Evolutionary conservation across 2,113 vertebrate genomes (phyloP), one percentile per base, ranked within the genome.

Genomic region (Urocolius indicus): DNA sequence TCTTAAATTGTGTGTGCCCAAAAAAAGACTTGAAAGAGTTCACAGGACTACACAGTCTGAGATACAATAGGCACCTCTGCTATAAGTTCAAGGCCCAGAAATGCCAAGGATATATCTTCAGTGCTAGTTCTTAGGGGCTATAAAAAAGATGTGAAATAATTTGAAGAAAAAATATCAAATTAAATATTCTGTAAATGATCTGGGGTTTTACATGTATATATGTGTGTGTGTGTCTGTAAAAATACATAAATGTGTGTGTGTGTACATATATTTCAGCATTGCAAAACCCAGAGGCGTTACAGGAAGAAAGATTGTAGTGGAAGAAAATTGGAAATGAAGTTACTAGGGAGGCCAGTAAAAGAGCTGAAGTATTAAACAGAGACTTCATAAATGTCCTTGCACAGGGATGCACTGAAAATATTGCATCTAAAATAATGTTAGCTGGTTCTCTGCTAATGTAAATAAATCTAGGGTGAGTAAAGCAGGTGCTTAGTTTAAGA

Each of bases 301-400:
- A 77, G 45, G 41, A 86, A 74, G 45, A 86, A 91, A 90, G 49
- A 78, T 8, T 92, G 65, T 75, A 9, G 43, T 81, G 16, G 41
- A 45, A 84, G 62, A 84, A 97, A 92, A 95, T 34, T 75, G 38
- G 61, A 92, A 92, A 93, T 80, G 3, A 77, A 92, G 71, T 78
- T 69, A 81, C 78, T 61, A 68, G 26, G 43, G 74, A 92, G 43
- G 57, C 81, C 19, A 78, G 57, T 78, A 90, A 89, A 81, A 72
- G 65, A 95, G 17, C 5, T 75, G 30, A 82, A 81, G 66, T 82
- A 91, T 93, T 90, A 95, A 96, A 87, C 74, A 49, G 24, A 45
- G 59, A 54, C 30, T 89, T 94, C 77, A 86, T 75, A 86, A 95
- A 88, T 73, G 63, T 83, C 81, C 34, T 87, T 89, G 84, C 41